Evolutionary conservation across 1,140 invertebrate genomes (phyloP), one percentile per base, ranked within the genome.

Genomic region (Matsumurasca onukii): DNA sequence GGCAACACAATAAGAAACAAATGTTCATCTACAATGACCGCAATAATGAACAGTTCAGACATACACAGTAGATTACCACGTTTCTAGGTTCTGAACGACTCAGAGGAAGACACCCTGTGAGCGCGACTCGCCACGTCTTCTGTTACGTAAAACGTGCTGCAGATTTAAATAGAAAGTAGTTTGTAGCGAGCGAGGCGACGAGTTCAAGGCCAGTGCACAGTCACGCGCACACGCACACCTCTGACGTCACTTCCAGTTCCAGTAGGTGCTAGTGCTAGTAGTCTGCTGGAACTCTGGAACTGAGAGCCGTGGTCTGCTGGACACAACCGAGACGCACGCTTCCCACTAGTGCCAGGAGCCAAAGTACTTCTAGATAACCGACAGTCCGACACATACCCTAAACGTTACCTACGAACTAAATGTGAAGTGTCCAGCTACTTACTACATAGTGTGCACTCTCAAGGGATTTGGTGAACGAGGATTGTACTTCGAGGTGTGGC

Each of bases 111-210:
- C n/a, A 51, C 49, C 17, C n/a, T 20, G 17, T 17, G 24, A 22
- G n/a, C 49, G 49, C n/a, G 49, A n/a, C 39, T 9, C 39, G 39
- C 9, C 39, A 45, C 17, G 24, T 17, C 49, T 51, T 51, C 17
- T 5, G n/a, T 45, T 51, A 20, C 49, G 24, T 20, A 22, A 51
- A 51, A 51, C 49, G 17, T 20, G 49, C 49, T 51, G 49, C 49
- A 51, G 49, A 51, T 51, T 51, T 51, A 51, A 51, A 51, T 51
- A 51, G 49, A 51, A 51, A 51, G 49, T 51, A 17, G 49, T 51
- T 51, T 51, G 17, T 22, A 51, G 49, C 49, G 49, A 20, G n/a
- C n/a, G n/a, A n/a, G n/a, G n/a, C n/a, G n/a, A n/a, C 49, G 49
- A 51, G 49, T 51, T 51, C 49, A 51, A 51, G 49, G 49, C 49